Conservation (phyloP, 1,140 invertebrate genomes). For the Drosophila ambigua region DNA sequence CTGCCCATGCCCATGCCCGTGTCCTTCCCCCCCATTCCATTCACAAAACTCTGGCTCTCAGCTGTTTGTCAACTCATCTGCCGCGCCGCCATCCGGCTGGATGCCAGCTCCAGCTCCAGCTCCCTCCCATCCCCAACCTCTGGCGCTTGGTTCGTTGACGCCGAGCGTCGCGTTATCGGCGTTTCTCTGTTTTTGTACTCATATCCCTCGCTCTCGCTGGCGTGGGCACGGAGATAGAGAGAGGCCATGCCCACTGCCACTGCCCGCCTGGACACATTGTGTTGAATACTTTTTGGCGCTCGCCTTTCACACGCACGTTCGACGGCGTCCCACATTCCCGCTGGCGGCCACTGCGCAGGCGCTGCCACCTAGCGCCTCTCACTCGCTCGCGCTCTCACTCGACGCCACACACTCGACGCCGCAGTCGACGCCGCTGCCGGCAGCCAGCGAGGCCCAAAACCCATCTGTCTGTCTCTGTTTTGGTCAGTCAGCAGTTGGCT, state of each 20-base stretch:
- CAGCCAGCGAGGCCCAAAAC: constrained; percentile 65
- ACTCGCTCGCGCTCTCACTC: constrained; percentile 44
- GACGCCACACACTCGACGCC: constrained; percentile 7
- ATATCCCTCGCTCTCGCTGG: constrained; percentile 66
- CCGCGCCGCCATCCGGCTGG: constrained; percentile 71
- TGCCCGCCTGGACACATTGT: constrained; percentile 50
- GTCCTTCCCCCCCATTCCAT: constrained; percentile 56
- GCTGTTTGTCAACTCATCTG: constrained; percentile 82
- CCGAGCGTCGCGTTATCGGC: constrained; percentile 75
- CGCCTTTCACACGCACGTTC: constrained; percentile 79
- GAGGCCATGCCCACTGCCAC: constrained; percentile 20
- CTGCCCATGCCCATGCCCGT: constrained; percentile 4
- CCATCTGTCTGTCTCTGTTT: constrained; percentile 82
- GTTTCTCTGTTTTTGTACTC: constrained; percentile 83
- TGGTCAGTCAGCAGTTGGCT: constrained; percentile 84
- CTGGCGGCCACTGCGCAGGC: constrained; percentile 39
- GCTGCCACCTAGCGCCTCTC: constrained; percentile 57
- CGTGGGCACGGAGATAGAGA: not conserved
- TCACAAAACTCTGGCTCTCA: constrained; percentile 79
- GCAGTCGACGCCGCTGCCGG: constrained; percentile 56
- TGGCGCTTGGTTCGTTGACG: constrained; percentile 72
- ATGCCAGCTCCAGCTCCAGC: constrained; percentile 38
- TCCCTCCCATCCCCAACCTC: not conserved
- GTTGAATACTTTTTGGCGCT: constrained; percentile 80
- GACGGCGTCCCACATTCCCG: constrained; percentile 77